A percentile compares a stretch with the other conserved stretches of the same genome.
phyloP scores from a whole-genome alignment of 2,797 vertebrate genomes.

The Brotula barbata region DNA sequence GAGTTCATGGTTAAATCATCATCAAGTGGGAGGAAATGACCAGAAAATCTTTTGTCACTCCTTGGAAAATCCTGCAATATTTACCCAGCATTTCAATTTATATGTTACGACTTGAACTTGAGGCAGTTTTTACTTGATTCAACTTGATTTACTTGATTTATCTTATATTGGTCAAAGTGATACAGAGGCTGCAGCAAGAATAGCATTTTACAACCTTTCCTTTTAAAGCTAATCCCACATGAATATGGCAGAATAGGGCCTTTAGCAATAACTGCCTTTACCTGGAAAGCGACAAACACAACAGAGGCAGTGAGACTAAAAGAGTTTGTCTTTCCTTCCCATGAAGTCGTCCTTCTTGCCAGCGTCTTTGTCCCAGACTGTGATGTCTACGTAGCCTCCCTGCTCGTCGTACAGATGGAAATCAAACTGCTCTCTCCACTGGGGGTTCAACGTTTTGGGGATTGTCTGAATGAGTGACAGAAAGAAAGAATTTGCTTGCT shows the following conservation, averaged over 20 bases:
- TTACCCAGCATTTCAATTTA: constrained; percentile 1
- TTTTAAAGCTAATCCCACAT: too few species aligned
- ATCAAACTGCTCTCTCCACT: constrained; percentile 98
- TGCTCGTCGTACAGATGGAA: constrained; percentile 95
- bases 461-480: constrained; percentile 80
- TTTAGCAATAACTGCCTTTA: too few species aligned
- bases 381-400: constrained; percentile 91
- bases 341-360: constrained; percentile 97
- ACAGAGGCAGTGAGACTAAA: neutral
- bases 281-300: neutral
- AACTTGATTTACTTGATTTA: too few species aligned
- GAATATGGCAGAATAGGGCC: too few species aligned
- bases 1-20: constrained; percentile 29
- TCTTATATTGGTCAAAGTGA: too few species aligned
- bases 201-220: too few species aligned
- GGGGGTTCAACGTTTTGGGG: constrained; percentile 93
- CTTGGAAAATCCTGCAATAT: constrained; percentile 1
- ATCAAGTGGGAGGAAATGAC: constrained; percentile 3
- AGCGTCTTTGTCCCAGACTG: constrained; percentile 95
- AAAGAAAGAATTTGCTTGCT: neutral
- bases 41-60: neutral
- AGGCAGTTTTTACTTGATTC: constrained; percentile 3
- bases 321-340: constrained; percentile 82
- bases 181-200: too few species aligned
- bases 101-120: neutral